phyloP scores from a whole-genome alignment of 2,113 vertebrate genomes.

The Microtus ochrogaster region DNA sequence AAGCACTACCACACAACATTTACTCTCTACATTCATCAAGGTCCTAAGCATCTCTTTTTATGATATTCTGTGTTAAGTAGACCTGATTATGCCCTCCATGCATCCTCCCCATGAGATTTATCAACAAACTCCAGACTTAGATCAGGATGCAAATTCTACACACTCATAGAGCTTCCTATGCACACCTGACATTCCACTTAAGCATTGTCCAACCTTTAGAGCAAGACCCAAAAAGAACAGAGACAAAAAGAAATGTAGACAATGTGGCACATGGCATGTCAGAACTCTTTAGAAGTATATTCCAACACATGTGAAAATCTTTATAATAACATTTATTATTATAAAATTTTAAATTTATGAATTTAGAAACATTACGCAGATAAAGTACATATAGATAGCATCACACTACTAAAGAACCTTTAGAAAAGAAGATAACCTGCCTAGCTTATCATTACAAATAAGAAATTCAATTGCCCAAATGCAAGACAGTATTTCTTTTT shows the following conservation, averaged over 20 bases:
- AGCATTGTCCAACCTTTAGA: background rate
- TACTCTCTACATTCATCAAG: background rate
- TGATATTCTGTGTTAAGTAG: background rate
- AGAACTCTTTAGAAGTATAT: background rate
- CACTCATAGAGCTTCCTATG: background rate
- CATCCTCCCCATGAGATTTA: background rate
- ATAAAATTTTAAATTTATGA: conserved; percentile 31
- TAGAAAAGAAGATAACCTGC: background rate
- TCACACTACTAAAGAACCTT: background rate
- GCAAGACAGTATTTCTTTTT: conserved; percentile 14
- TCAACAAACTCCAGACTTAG: background rate
- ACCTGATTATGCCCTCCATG: background rate
- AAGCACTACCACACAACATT: background rate
- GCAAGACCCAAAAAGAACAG: background rate
- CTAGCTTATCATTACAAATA: background rate
- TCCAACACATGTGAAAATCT: background rate
- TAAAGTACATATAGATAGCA: background rate
- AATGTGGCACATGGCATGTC: background rate
- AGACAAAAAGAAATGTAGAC: conserved; percentile 16
- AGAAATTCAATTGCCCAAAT: conserved; percentile 13
- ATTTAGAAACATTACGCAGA: conserved; percentile 7
- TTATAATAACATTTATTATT: background rate
- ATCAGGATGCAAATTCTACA: background rate
- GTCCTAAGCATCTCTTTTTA: background rate
- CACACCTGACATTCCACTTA: background rate